Evolutionary conservation across 2,797 vertebrate genomes (phyloP).

Genomic region (Clarias fuscus): DNA sequence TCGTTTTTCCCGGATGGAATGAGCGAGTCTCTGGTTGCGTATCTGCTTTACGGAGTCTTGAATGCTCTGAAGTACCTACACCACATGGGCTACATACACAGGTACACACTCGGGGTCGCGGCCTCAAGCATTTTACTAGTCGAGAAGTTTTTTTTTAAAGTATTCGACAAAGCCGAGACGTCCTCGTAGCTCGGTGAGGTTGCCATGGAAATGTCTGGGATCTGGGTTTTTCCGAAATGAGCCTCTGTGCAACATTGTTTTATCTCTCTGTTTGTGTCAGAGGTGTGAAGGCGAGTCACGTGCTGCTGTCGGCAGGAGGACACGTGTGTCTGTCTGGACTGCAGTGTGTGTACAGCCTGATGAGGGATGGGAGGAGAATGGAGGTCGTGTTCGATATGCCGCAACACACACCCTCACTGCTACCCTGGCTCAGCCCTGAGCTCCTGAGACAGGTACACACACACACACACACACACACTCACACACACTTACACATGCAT

Average conservation of each 20-base stretch:
- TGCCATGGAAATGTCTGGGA: background rate
- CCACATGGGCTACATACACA: constrained; percentile 93
- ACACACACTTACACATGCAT: background rate
- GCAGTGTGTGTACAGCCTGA: constrained; percentile 90
- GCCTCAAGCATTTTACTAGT: background rate
- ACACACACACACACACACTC: constrained; percentile 21
- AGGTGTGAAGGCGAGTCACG: constrained; percentile 95
- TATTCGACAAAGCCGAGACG: background rate
- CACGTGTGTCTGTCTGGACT: constrained; percentile 93
- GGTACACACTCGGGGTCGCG: constrained; percentile 69
- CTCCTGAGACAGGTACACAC: constrained; percentile 89
- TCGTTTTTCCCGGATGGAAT: constrained; percentile 95
- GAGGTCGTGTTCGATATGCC: constrained; percentile 92
- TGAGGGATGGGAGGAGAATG: constrained; percentile 86
- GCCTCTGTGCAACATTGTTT: background rate
- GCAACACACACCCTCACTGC: constrained; percentile 87
- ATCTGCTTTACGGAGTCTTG: constrained; percentile 88
- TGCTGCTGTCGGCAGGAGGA: constrained; percentile 93
- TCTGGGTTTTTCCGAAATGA: background rate
- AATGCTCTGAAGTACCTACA: constrained; percentile 93
- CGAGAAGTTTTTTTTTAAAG: too few species aligned
- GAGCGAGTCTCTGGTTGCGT: constrained; percentile 93
- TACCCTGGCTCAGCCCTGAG: constrained; percentile 98
- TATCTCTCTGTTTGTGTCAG: constrained; percentile 63
- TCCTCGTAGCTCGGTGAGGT: background rate